These are phyloP conservation scores for Pollachius pollachius DNA, from an alignment of 2,113 vertebrate genomes.

Conservation along the genomic window DNA sequence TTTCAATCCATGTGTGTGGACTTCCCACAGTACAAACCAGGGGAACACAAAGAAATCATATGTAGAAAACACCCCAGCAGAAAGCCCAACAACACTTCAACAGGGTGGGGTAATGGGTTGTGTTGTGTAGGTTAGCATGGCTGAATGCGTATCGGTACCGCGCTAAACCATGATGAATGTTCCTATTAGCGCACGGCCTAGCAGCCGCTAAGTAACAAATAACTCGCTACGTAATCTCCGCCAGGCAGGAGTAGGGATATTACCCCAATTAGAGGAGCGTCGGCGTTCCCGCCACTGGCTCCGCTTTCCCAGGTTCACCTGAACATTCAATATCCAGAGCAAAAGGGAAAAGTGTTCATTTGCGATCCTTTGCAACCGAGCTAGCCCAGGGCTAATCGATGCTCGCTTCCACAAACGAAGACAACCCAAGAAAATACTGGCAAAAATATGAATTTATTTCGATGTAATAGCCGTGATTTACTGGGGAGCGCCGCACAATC, in stretches of 20 bases:
- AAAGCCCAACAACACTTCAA: too few species aligned
- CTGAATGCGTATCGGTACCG: conserved; percentile 21
- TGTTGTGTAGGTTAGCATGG: not conserved
- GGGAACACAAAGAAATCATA: too few species aligned
- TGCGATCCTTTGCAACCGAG: conserved; percentile 25
- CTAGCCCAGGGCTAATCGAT: conserved; percentile 41
- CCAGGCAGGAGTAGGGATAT: conserved; percentile 29
- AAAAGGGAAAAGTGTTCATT: conserved; percentile 42
- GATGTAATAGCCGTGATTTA: not conserved
- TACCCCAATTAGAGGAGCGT: conserved; percentile 55
- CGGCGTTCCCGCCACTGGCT: conserved; percentile 25
- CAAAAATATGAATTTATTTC: not conserved
- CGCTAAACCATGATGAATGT: conserved; percentile 49
- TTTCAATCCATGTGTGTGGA: too few species aligned
- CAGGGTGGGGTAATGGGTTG: too few species aligned
- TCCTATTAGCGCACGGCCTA: conserved; percentile 34
- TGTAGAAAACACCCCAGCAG: too few species aligned
- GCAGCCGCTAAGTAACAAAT: too few species aligned
- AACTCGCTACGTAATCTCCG: conserved; percentile 21
- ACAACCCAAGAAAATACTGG: too few species aligned
- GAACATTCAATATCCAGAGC: conserved; percentile 33
- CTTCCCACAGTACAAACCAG: too few species aligned
- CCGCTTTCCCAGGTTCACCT: conserved; percentile 33
- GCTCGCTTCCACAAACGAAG: conserved; percentile 34
- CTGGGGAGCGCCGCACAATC: not conserved